Evolutionary conservation across 2,113 vertebrate genomes (phyloP), one percentile per base, ranked within the genome.

Genomic region (Drymodes brunneopygia): DNA sequence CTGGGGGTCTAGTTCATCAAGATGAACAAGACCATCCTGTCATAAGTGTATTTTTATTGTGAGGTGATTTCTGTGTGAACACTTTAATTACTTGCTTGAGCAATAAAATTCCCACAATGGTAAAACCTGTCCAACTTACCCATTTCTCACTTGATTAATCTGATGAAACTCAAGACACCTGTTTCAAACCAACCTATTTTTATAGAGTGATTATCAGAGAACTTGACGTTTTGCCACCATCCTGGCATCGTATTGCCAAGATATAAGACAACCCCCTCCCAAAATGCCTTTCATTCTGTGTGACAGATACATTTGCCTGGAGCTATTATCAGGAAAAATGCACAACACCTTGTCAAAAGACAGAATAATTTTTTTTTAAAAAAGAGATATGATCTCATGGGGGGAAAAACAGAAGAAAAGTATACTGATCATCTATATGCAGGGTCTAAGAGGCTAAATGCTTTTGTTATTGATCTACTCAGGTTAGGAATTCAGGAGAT

Each of bases 51-150:
- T 33, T 95, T 92, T 90, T 92, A 65, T 85, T 94, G 92, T 86
- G 73, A 97, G 47, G 44, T 70, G 69, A 71, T 92, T 88, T 96
- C 88, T 95, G 42, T 89, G 62, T 54, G 71, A 62, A 81, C 27
- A 66, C 81, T 82, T 82, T 94, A 97, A 97, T 94, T 94, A 93
- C 89, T 66, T 80, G 24, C 38, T 96, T 91, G 42, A 86, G 87
- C 70, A 85, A 56, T 81, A 95, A 93, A 69, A 71, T 94, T 80
- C 86, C 27, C 62, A 94, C 40, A 89, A 71, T 19, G 92, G 81
- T 72, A 86, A 94, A 83, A 58, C 28, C 36, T 86, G 64, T 51
- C 54, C 69, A 81, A 10, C 28, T 36, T 58, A 84, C 22, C 62
- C 50, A 79, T 92, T 92, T 83, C 72, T 90, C 75, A 94, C 69